These are phyloP conservation scores for Strigamia transsilvanica DNA, from an alignment of 2,888 invertebrate genomes.

Conservation along the genomic window DNA sequence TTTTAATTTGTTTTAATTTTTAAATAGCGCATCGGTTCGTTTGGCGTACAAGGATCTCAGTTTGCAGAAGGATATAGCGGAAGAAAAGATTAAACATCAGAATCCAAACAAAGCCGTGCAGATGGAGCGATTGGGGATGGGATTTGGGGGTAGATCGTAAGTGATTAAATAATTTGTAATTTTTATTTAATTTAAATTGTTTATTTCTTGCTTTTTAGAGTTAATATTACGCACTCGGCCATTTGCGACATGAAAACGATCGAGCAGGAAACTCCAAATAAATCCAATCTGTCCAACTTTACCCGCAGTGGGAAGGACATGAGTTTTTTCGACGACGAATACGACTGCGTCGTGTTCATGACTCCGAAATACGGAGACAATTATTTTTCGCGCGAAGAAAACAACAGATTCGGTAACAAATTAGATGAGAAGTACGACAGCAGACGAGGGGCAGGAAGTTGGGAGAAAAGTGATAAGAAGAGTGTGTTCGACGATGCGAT, in stretches of 20 bases:
- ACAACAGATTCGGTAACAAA: conserved; percentile 54
- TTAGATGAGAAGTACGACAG: conserved; percentile 51
- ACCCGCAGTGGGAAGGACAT: conserved; percentile 58
- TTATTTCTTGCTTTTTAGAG: conserved; percentile 65
- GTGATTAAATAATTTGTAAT: conserved; percentile 56
- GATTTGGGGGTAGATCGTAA: conserved; percentile 71
- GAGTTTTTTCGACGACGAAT: conserved; percentile 64
- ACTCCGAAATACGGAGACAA: conserved; percentile 69
- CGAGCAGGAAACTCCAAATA: conserved; percentile 78
- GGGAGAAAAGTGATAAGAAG: conserved; percentile 56
- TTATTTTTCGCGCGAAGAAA: conserved; percentile 57
- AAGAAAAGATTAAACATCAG: conserved; percentile 74
- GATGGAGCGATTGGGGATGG: conserved; percentile 94
- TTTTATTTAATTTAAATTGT: conserved; percentile 28
- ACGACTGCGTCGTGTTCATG: conserved; percentile 62
- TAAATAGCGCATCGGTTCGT: conserved; percentile 64
- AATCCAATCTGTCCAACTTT: conserved; percentile 65
- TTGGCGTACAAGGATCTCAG: conserved; percentile 81
- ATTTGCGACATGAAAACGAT: conserved; percentile 89
- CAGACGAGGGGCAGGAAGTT: conserved; percentile 2
- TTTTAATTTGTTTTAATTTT: too few species aligned
- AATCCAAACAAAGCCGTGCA: conserved; percentile 87
- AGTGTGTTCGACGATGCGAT: conserved; percentile 55
- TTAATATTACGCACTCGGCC: conserved; percentile 79
- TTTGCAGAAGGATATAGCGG: conserved; percentile 73